Percentiles rank a stretch among this genome's conserved stretches.
phyloP scores from a whole-genome alignment of 2,888 invertebrate genomes.

The Aricia artaxerxes region DNA sequence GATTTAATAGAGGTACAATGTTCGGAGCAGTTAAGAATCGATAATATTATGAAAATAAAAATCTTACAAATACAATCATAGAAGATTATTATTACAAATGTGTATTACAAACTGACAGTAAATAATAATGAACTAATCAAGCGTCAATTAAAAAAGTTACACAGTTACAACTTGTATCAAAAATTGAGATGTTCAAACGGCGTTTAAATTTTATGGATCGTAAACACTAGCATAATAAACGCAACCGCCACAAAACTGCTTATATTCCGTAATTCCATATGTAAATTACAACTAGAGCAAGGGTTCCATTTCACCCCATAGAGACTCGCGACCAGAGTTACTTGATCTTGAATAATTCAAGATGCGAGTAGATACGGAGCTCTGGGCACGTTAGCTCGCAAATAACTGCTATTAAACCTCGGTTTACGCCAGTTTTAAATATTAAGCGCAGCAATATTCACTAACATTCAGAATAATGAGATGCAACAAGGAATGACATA shows the following conservation, averaged over 20 bases:
- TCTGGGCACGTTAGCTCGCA: slow-evolving; percentile 46
- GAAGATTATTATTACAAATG: too few species aligned
- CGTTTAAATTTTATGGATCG: slow-evolving; percentile 34
- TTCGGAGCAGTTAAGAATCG: neutral
- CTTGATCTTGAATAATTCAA: slow-evolving; percentile 45
- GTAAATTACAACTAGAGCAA: slow-evolving; percentile 76
- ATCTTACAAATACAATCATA: too few species aligned
- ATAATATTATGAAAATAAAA: neutral
- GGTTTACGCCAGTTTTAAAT: slow-evolving; percentile 70
- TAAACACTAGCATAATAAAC: slow-evolving; percentile 36
- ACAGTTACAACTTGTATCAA: neutral
- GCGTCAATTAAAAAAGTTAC: neutral
- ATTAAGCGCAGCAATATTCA: slow-evolving; percentile 56
- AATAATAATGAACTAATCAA: neutral
- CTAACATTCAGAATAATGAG: slow-evolving; percentile 34
- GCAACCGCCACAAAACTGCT: slow-evolving; percentile 63
- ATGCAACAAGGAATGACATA: slow-evolving; percentile 27
- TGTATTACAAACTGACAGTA: neutral
- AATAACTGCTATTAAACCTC: slow-evolving; percentile 54
- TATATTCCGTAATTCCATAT: slow-evolving; percentile 68
- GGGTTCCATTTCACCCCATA: slow-evolving; percentile 67
- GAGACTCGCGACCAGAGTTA: slow-evolving; percentile 54
- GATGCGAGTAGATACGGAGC: slow-evolving; percentile 40
- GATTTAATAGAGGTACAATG: neutral
- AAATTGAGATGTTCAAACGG: slow-evolving; percentile 20